Conservation (phyloP, 2,113 vertebrate genomes). For the Pelecanoides urinatrix region DNA sequence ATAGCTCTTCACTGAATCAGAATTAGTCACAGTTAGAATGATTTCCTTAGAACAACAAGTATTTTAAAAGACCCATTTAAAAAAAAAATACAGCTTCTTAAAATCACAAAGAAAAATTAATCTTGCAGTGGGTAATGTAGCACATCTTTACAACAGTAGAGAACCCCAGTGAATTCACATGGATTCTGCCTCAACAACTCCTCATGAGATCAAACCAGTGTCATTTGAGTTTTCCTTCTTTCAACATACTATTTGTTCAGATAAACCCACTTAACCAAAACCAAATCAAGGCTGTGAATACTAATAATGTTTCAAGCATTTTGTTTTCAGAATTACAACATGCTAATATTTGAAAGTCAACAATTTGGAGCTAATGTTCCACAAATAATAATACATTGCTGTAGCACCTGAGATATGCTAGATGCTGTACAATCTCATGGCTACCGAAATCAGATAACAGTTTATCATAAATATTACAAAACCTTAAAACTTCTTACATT, state of each 20-base stretch:
- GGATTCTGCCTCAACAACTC: not conserved
- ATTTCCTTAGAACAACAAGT: not conserved
- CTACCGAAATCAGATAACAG: constrained; percentile 47
- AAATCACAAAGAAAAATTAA: not conserved
- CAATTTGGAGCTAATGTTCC: constrained; percentile 67
- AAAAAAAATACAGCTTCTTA: not conserved
- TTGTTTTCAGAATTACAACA: constrained; percentile 67
- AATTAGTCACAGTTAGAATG: not conserved
- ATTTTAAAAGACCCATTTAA: not conserved
- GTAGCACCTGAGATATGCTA: constrained; percentile 38
- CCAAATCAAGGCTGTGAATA: constrained; percentile 52
- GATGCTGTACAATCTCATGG: constrained; percentile 32
- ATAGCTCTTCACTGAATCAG: not conserved
- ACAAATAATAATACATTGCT: constrained; percentile 57
- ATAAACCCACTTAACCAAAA: constrained; percentile 65
- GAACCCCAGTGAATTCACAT: constrained; percentile 21
- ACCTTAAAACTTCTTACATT: constrained; percentile 47
- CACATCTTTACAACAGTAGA: not conserved
- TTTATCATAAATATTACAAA: constrained; percentile 67
- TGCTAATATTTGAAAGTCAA: constrained; percentile 69
- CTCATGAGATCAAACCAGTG: constrained; percentile 21
- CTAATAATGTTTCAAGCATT: constrained; percentile 54
- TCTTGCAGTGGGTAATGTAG: not conserved
- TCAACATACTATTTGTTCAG: constrained; percentile 63
- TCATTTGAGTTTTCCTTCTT: constrained; percentile 40